Evolutionary conservation across 2,113 vertebrate species (phyloP), one percentile per base, ranked within the genome.

Genomic region (Oxyura jamaicensis): DNA sequence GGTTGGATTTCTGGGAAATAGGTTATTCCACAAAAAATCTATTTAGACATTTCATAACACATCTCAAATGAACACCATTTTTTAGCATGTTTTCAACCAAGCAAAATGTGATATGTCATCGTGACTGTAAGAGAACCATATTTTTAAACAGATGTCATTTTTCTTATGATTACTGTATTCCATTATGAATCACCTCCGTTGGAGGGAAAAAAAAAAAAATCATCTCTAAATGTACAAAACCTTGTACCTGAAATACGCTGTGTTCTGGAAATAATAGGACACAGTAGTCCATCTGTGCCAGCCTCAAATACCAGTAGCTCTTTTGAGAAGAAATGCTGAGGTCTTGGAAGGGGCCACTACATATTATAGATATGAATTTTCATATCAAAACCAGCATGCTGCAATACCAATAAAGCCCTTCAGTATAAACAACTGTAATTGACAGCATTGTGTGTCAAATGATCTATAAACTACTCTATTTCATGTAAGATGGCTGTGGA

Each of bases 111-210:
- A 73, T 95, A 97, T 96, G 97, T 97, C 96, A 96, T 97, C 25
- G 67, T 96, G 94, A 90, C 89, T 96, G 94, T 86, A 97, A 93
- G 94, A 95, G 93, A 87, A 88, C 86, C 95, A 78, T 96, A 96
- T 97, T 97, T 98, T 96, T 96, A 93, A 98, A 97, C 95, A 98
- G 88, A 97, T 96, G 96, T 91, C 73, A 94, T 96, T 97, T 98
- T 86, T 97, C 93, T 97, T 97, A 44, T 86, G 77, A 97, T 97
- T 97, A 95, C 75, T 96, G 48, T 91, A 83, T 96, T 72, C 77
- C 65, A 88, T 95, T 98, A 97, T 92, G 91, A 98, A 95, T 97
- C 97, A 96, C 86, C 53, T 92, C 77, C 22, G 5, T 87, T 95
- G 76, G 78, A 52, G 77, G 71, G 0, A 12, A 58, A 31, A 28